These are phyloP conservation scores for Lemur catta DNA, from an alignment of 2,797 vertebrate species.

Conservation along the genomic window DNA sequence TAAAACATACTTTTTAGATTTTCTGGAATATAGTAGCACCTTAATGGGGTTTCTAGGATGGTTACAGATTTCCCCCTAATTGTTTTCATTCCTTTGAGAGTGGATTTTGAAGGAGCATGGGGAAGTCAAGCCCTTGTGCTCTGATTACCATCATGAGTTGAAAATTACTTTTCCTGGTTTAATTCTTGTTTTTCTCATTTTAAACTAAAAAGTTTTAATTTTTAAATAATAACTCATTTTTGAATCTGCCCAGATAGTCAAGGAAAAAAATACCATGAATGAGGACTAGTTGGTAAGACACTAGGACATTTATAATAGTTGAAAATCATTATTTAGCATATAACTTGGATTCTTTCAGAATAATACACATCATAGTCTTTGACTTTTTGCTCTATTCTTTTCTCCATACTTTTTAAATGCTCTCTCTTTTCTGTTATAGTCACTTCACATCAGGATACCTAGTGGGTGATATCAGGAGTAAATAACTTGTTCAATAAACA, in stretches of 20 bases:
- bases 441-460: background rate
- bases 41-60: background rate
- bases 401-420: background rate
- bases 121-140: background rate
- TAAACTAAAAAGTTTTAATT: slow-evolving; percentile 27
- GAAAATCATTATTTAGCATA: background rate
- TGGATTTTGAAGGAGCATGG: background rate
- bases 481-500: background rate
- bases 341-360: background rate
- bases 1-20: background rate
- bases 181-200: background rate
- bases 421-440: background rate
- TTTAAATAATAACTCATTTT: background rate
- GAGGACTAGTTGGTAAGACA: background rate
- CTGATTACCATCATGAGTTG: background rate
- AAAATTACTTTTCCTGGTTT: background rate
- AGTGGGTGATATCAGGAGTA: background rate
- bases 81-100: background rate
- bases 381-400: background rate
- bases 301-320: background rate
- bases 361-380: background rate
- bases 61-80: background rate
- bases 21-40: background rate
- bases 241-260: background rate
- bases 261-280: background rate